Conservation (phyloP, 2,113 vertebrate species). For the Telmatochromis sp. region DNA sequence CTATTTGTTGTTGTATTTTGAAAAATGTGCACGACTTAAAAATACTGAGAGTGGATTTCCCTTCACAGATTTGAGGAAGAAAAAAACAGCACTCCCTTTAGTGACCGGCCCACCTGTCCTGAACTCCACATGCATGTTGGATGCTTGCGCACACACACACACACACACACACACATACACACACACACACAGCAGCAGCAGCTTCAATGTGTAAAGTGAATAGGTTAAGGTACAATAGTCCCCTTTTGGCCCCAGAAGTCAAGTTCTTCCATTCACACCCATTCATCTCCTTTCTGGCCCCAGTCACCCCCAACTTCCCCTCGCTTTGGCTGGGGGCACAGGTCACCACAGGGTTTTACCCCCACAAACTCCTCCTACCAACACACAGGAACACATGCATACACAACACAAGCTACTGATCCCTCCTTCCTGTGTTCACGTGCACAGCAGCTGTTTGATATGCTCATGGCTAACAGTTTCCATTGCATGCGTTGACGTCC, state of each 20-base stretch:
- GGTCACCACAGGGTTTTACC: constrained; percentile 66
- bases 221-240: constrained; percentile 63
- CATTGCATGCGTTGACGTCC: neutral
- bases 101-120: neutral
- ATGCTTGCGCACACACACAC: neutral
- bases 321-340: constrained; percentile 64
- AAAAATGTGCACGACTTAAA: neutral
- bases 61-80: neutral
- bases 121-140: neutral
- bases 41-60: neutral
- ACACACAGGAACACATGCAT: constrained; percentile 5
- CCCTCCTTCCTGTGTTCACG: constrained; percentile 23
- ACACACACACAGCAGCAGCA: neutral
- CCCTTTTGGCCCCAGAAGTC: constrained; percentile 69
- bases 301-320: constrained; percentile 66
- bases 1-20: neutral
- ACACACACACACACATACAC: neutral
- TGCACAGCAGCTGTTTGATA: constrained; percentile 38
- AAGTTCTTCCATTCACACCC: constrained; percentile 70
- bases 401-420: constrained; percentile 8
- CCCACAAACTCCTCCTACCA: constrained; percentile 37
- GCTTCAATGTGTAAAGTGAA: constrained; percentile 18
- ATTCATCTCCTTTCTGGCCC: constrained; percentile 51
- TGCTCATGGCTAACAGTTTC: neutral
- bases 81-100: neutral